phyloP scores from a whole-genome alignment of 1,140 invertebrate species.

The Apis laboriosa region DNA sequence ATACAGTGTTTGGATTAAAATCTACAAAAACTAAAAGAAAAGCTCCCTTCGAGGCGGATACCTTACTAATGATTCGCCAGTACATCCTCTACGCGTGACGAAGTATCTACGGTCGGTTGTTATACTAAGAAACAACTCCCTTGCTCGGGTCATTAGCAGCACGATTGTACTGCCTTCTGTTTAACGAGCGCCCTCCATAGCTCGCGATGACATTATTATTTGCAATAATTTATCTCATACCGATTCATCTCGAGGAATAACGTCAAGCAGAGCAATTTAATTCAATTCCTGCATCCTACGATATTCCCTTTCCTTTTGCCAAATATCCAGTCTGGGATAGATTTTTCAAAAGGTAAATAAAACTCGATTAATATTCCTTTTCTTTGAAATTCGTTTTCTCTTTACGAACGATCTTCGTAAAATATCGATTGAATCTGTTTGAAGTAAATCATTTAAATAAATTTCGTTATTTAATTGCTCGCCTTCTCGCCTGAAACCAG shows the following conservation, averaged over 20 bases:
- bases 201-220: conserved; percentile 55
- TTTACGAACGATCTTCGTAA: too few relatives aligned
- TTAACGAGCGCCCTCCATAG: conserved; percentile 56
- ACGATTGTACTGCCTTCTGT: conserved; percentile 52
- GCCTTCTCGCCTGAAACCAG: too few relatives aligned
- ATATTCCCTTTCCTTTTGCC: neutral
- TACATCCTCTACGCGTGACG: conserved; percentile 56
- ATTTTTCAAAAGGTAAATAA: too few relatives aligned
- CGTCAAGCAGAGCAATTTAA: neutral
- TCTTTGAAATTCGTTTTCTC: too few relatives aligned
- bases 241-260: conserved; percentile 17
- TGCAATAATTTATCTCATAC: conserved; percentile 56
- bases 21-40: conserved; percentile 34
- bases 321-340: too few relatives aligned
- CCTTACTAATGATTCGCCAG: conserved; percentile 57
- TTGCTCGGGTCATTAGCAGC: conserved; percentile 53
- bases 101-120: conserved; percentile 47
- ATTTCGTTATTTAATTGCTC: too few relatives aligned
- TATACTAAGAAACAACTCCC: conserved; percentile 56
- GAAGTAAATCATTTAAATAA: too few relatives aligned
- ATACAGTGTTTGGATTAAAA: conserved; percentile 30
- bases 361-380: too few relatives aligned
- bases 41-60: conserved; percentile 45
- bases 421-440: too few relatives aligned
- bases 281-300: neutral